Evolutionary conservation across 2,888 invertebrate species (phyloP), one percentile per base, ranked within the genome.

Genomic region (Ophion costatus): DNA sequence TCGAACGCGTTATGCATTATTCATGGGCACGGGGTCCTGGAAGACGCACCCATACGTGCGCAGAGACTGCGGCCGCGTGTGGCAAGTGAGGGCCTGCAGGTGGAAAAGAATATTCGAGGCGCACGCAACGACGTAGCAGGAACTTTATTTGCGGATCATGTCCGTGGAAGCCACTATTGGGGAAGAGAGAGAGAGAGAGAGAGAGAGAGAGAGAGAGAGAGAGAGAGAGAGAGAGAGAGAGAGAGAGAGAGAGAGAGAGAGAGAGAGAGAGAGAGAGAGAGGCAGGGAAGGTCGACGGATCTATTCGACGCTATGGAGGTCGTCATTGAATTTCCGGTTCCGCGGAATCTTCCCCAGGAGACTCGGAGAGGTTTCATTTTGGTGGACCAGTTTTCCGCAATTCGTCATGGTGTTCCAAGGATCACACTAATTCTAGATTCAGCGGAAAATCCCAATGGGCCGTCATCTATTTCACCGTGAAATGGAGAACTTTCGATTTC

Each of bases 1-100:
- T 22, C 45, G n/a, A 59, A 51, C 73, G 78, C 51, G 20, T 17
- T 59, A 80, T 80, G 64, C 11, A 84, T 84, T 77, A 84, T 84
- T 84, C 84, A 84, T 80, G 66, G 76, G 17, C 20, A 59, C 45
- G 17, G 24, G 66, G 70, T 33, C 64, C 63, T 57, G 79, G 64
- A 70, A 79, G 45, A 33, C 67, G 11, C 10, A 56, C 29, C 45
- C 38, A 17, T 42, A n/a, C 45, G n/a, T 70, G 33, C 17, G 56
- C 22, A 38, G 17, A 42, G 59, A 38, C 20, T 42, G 61, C 20
- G 61, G 24, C 73, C 29, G 24, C 29, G 20, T 64, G 38, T 10
- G 29, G 59, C 22, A 42, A 73, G 51, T 45, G 14, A 45, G 45
- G 45, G 45, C 14, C 11, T 45, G 45, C 76, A 69, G 73, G 76